These are phyloP conservation scores for Melanotaenia pygmaea DNA, from an alignment of 2,797 vertebrate genomes.

Conservation along the genomic window DNA sequence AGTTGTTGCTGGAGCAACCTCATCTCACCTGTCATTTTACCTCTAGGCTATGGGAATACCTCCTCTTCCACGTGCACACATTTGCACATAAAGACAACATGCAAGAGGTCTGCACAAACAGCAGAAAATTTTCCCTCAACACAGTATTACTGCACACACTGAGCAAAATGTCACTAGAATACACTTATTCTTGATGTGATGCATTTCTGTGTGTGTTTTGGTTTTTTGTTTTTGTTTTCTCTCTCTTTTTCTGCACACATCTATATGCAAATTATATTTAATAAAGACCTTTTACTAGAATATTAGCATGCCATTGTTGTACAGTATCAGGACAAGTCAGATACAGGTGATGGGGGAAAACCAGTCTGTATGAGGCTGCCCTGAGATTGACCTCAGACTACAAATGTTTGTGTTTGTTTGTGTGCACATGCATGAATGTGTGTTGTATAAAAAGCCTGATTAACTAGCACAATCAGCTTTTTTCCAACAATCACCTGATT, in stretches of 20 bases:
- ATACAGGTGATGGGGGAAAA: conserved; percentile 11
- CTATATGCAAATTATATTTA: conserved; percentile 12
- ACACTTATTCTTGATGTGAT: conserved; percentile 23
- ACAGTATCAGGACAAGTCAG: conserved; percentile 16
- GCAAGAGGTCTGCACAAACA: conserved; percentile 44
- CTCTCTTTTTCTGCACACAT: neutral
- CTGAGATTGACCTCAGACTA: conserved; percentile 16
- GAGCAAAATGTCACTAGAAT: conserved; percentile 19
- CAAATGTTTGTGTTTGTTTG: neutral
- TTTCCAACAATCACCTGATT: conserved; percentile 45
- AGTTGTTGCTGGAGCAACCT: conserved; percentile 75
- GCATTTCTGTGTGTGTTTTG: neutral
- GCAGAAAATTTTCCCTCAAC: conserved; percentile 32
- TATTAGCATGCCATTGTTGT: conserved; percentile 27
- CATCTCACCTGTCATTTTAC: conserved; percentile 86
- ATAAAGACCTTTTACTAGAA: conserved; percentile 17
- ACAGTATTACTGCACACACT: conserved; percentile 19
- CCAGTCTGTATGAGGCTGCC: conserved; percentile 24
- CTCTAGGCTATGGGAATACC: conserved; percentile 80
- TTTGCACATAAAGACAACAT: conserved; percentile 42
- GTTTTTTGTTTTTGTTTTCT: neutral
- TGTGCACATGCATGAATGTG: conserved; percentile 6
- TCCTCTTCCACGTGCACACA: conserved; percentile 71
- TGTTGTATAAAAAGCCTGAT: conserved; percentile 40
- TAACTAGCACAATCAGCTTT: conserved; percentile 55